Percentiles rank a stretch among this genome's conserved stretches.
phyloP scores from a whole-genome alignment of 2,888 invertebrate species.

The Rotaria magnacalcarata region DNA sequence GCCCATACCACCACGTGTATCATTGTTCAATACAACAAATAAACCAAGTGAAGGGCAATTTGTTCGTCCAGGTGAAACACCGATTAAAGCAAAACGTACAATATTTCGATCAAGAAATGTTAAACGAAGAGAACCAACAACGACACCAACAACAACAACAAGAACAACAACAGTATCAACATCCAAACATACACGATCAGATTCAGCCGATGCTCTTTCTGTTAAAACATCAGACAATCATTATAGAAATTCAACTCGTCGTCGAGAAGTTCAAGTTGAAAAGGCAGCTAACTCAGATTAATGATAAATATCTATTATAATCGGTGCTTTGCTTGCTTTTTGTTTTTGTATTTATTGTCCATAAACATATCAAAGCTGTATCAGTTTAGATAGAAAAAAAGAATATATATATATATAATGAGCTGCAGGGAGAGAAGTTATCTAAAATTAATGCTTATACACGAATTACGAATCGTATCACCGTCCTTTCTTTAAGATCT shows the following conservation, averaged over 20 bases:
- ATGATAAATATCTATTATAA: not conserved
- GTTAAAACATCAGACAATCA: not conserved
- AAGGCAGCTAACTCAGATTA: not conserved
- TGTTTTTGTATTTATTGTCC: constrained; percentile 1
- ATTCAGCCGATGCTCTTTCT: not conserved
- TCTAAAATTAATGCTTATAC: not conserved
- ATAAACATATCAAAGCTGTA: not conserved
- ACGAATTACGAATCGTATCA: not conserved
- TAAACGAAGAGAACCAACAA: not conserved
- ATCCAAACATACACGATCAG: not conserved
- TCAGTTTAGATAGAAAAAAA: not conserved
- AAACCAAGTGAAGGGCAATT: not conserved
- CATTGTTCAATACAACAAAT: not conserved
- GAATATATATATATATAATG: not conserved
- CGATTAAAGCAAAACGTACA: not conserved
- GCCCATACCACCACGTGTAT: not conserved
- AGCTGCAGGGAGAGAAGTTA: not conserved
- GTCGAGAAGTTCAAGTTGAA: not conserved
- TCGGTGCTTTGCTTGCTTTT: not conserved
- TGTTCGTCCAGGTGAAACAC: not conserved
- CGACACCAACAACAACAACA: not conserved
- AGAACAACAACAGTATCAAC: not conserved
- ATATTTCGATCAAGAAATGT: not conserved
- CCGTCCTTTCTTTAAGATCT: not conserved
- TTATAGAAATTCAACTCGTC: not conserved